These are phyloP conservation scores for Macrophya annulata DNA, from an alignment of 2,888 invertebrate genomes.

Conservation along the genomic window DNA sequence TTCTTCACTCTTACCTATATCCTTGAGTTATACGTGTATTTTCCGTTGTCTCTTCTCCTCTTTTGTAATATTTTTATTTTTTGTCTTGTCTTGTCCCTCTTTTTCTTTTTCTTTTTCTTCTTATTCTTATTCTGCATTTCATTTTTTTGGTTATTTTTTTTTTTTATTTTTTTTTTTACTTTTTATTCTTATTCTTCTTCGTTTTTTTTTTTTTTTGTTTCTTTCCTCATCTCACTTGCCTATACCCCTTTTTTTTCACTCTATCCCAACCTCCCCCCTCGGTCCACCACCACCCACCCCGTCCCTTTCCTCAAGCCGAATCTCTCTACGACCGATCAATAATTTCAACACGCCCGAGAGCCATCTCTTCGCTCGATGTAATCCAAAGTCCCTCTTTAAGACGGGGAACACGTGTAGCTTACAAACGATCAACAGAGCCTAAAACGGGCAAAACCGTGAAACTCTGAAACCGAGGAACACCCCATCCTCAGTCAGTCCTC, in stretches of 20 bases:
- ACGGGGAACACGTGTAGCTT: conserved; percentile 53
- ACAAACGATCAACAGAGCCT: conserved; percentile 43
- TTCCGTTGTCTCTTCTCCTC: background rate
- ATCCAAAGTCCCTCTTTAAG: conserved; percentile 54
- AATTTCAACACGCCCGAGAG: conserved; percentile 53
- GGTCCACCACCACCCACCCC: no score
- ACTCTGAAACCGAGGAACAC: background rate
- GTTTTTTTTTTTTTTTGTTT: background rate
- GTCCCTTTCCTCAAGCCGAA: background rate
- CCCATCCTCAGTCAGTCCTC: background rate
- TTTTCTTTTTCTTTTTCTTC: background rate
- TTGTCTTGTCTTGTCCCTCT: background rate
- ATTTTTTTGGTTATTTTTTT: background rate
- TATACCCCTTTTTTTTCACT: background rate
- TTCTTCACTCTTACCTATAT: conserved; percentile 16
- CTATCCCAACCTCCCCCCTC: no score
- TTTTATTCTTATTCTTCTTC: background rate
- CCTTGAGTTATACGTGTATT: background rate
- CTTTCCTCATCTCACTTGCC: background rate
- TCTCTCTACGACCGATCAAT: conserved; percentile 39
- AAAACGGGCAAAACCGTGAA: background rate
- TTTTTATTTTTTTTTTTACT: background rate
- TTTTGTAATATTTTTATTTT: background rate
- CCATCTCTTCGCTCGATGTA: conserved; percentile 52
- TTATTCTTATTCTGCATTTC: background rate